Conservation (phyloP, 1,140 invertebrate species). For the Sycophila sp. region DNA sequence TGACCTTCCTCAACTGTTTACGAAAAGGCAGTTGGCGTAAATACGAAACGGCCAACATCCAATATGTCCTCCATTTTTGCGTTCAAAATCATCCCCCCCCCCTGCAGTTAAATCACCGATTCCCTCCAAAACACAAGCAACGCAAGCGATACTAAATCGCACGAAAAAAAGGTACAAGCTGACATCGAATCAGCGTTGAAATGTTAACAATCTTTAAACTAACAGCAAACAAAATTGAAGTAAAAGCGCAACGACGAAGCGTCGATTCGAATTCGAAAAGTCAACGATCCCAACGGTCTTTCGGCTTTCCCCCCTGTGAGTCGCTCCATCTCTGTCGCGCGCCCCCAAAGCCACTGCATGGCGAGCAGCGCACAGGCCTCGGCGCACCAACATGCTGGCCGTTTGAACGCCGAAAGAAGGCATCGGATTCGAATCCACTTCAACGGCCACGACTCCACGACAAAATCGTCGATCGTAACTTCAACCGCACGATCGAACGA, state of each 20-base stretch:
- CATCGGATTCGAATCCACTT: neutral
- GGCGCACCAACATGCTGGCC: neutral
- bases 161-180: no score
- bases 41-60: conserved; percentile 1
- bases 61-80: no score
- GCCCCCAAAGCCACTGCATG: no score
- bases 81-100: conserved; percentile 2
- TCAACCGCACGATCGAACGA: no score
- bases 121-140: no score
- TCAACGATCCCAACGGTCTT: conserved; percentile 26
- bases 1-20: conserved; percentile 6
- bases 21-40: neutral
- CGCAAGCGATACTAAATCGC: no score
- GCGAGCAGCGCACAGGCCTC: neutral
- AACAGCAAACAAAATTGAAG: no score
- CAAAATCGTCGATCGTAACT: no score
- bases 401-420: neutral
- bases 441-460: no score
- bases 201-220: no score
- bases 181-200: no score
- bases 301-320: conserved; percentile 30
- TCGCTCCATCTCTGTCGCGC: conserved; percentile 6
- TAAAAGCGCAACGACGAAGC: neutral
- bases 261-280: conserved; percentile 24
- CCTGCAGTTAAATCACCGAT: neutral